phyloP scores from a whole-genome alignment of 2,888 invertebrate species.

The Sphecodes monilicornis region DNA sequence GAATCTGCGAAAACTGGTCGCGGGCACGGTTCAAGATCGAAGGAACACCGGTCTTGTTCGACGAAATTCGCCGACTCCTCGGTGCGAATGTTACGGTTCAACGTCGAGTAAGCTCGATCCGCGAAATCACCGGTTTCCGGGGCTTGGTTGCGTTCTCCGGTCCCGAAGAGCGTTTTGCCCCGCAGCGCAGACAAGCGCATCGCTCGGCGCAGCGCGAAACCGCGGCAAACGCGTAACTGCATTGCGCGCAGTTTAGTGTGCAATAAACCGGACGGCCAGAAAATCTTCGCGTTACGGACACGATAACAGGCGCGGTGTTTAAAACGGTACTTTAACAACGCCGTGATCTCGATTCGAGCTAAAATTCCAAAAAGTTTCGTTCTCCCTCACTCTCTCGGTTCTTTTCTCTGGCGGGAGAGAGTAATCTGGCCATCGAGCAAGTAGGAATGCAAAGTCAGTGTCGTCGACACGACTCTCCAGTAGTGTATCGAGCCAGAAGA shows the following conservation, averaged over 20 bases:
- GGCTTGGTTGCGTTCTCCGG: constrained; percentile 52
- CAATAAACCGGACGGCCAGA: constrained; percentile 21
- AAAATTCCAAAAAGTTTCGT: not conserved
- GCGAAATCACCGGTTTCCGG: constrained; percentile 50
- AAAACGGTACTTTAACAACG: constrained; percentile 32
- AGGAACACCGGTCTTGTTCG: not conserved
- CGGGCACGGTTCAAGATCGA: not conserved
- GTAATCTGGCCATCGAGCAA: too few species aligned
- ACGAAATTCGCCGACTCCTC: not conserved
- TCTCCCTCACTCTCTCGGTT: not conserved
- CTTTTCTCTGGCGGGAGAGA: not conserved
- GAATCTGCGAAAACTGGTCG: not conserved
- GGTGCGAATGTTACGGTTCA: not conserved
- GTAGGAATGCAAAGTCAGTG: too few species aligned
- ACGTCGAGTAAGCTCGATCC: constrained; percentile 44
- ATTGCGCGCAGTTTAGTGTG: constrained; percentile 29
- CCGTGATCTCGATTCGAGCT: constrained; percentile 17
- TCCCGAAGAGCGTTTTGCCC: constrained; percentile 43
- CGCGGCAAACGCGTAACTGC: constrained; percentile 38
- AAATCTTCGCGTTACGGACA: constrained; percentile 12
- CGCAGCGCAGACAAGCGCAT: constrained; percentile 25
- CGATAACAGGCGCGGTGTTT: constrained; percentile 18
- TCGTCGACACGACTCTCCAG: not conserved
- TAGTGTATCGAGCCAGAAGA: not conserved
- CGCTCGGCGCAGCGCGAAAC: constrained; percentile 1